Conservation (phyloP, 64 coral and sea anemone genomes). For the Stichodactyla mertensii region DNA sequence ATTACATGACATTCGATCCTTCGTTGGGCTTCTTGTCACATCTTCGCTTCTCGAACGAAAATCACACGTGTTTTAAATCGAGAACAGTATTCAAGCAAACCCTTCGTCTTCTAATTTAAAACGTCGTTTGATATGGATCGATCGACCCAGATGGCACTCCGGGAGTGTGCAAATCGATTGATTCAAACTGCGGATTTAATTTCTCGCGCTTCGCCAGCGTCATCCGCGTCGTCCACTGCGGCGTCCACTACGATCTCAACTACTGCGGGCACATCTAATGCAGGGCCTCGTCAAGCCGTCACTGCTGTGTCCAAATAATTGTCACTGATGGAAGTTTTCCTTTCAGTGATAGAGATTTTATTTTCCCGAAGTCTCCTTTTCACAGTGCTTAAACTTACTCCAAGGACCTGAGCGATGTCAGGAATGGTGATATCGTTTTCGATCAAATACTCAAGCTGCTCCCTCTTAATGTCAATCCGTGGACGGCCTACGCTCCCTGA, state of each 20-base stretch:
- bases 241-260: background rate
- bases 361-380: slow-evolving; percentile 34
- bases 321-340: slow-evolving; percentile 30
- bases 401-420: slow-evolving; percentile 23
- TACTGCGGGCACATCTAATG: background rate
- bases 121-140: no score
- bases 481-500: slow-evolving; percentile 32
- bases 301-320: slow-evolving; percentile 19
- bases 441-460: slow-evolving; percentile 14
- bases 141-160: no score
- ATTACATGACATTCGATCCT: no score
- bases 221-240: background rate
- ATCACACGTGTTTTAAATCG: no score
- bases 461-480: slow-evolving; percentile 30
- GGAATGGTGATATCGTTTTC: background rate
- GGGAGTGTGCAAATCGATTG: no score
- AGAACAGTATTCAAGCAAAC: no score
- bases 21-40: no score
- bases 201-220: background rate
- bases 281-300: background rate
- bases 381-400: slow-evolving; percentile 19
- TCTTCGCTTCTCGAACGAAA: no score
- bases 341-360: slow-evolving; percentile 39
- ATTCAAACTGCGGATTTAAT: no score
- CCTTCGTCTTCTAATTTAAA: no score